These are phyloP conservation scores for Oophaga pumilio DNA, from an alignment of 2,113 vertebrate genomes.

Conservation along the genomic window DNA sequence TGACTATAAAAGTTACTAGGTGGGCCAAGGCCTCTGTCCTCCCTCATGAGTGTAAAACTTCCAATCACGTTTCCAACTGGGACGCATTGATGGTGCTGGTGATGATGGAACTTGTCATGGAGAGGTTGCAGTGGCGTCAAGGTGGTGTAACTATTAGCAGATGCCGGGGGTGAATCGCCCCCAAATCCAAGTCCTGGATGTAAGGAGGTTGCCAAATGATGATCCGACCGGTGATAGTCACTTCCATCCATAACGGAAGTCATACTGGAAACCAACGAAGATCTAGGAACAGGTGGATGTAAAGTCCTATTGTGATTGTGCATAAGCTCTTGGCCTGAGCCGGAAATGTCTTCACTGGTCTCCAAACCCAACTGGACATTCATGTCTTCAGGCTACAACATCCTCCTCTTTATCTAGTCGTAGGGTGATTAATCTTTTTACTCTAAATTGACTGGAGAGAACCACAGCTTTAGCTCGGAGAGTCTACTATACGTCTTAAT, in stretches of 20 bases:
- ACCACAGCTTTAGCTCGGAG: conserved; percentile 34
- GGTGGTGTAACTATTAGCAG: conserved; percentile 79
- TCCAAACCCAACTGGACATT: conserved; percentile 61
- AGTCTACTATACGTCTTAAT: neutral
- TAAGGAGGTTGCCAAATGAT: conserved; percentile 72
- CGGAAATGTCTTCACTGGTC: conserved; percentile 76
- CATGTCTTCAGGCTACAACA: conserved; percentile 58
- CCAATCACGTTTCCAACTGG: conserved; percentile 82
- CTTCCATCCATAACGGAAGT: conserved; percentile 65
- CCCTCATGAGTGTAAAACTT: conserved; percentile 82
- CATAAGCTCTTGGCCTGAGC: conserved; percentile 77
- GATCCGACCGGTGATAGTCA: conserved; percentile 72
- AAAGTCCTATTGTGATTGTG: conserved; percentile 75
- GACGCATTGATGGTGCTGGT: conserved; percentile 74
- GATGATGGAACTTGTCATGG: conserved; percentile 79
- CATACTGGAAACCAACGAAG: conserved; percentile 75
- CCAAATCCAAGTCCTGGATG: conserved; percentile 78
- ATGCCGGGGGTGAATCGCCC: conserved; percentile 75
- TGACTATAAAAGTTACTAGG: conserved; percentile 77
- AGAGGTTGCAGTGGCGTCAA: conserved; percentile 80
- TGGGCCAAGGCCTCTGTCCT: conserved; percentile 75
- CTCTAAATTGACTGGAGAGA: conserved; percentile 58
- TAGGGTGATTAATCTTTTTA: conserved; percentile 30
- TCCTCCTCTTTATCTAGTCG: conserved; percentile 33
- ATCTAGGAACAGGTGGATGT: conserved; percentile 77